Percentiles rank a stretch among this genome's conserved stretches.
phyloP scores from a whole-genome alignment of 1,140 invertebrate genomes.

The Hormaphis cornu region DNA sequence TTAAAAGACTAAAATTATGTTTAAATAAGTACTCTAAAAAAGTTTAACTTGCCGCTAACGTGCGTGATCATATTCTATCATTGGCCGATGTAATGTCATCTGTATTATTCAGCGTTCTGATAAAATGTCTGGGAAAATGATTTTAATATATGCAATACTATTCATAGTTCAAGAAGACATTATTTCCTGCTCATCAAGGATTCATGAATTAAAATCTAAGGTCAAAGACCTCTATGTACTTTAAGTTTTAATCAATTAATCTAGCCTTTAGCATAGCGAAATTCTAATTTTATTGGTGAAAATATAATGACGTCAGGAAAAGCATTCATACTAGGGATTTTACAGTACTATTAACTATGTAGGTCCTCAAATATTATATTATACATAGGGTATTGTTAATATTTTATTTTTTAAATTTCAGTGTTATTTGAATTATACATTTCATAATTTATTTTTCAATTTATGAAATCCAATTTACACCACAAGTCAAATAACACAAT shows the following conservation, averaged over 20 bases:
- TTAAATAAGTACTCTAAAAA: slow-evolving; percentile 4
- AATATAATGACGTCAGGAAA: too few species aligned
- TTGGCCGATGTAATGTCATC: background rate
- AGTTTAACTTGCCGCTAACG: background rate
- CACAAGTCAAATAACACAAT: too few species aligned
- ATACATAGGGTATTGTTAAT: too few species aligned
- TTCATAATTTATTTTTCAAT: too few species aligned
- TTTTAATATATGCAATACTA: slow-evolving; percentile 28
- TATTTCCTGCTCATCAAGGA: slow-evolving; percentile 25
- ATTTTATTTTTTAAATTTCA: too few species aligned
- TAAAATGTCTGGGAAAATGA: background rate
- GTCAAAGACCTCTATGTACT: background rate
- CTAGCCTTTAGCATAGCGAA: too few species aligned
- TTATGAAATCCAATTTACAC: too few species aligned
- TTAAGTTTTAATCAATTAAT: background rate
- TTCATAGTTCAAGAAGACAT: slow-evolving; percentile 27
- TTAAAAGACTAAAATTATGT: background rate
- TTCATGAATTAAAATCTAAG: slow-evolving; percentile 19
- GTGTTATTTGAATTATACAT: too few species aligned
- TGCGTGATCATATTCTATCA: background rate
- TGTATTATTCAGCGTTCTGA: background rate
- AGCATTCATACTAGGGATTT: too few species aligned
- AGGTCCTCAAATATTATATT: too few species aligned
- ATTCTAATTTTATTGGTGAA: too few species aligned
- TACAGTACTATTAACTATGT: too few species aligned